Evolutionary conservation across 2,797 vertebrate species (phyloP).

Genomic region (Tadarida brasiliensis): DNA sequence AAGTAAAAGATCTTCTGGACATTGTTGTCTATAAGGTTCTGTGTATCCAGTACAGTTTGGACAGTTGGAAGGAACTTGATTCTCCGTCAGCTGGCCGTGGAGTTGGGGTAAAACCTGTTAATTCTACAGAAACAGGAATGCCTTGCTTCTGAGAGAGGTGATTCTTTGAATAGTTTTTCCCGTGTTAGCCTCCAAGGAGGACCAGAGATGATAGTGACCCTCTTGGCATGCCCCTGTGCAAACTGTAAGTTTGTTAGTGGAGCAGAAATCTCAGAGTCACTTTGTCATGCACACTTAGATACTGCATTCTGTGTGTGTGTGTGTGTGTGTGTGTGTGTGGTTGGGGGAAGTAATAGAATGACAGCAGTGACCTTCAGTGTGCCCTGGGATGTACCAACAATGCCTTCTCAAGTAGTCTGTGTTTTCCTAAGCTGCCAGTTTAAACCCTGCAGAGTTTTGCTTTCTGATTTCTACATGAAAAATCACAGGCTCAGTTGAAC

Average conservation of each 20-base stretch:
- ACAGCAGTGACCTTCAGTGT: not conserved
- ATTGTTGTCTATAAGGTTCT: conserved; percentile 48
- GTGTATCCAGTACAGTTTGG: conserved; percentile 52
- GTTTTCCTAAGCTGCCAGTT: conserved; percentile 81
- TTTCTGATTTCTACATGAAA: conserved; percentile 71
- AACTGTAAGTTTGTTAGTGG: conserved; percentile 4
- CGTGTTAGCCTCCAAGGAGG: not conserved
- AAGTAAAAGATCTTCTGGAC: conserved; percentile 48
- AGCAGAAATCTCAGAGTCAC: not conserved
- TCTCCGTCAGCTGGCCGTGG: not conserved
- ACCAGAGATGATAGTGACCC: not conserved
- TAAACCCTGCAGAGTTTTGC: conserved; percentile 45
- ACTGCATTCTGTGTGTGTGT: not conserved
- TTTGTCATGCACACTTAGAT: conserved; percentile 43
- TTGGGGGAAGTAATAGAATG: conserved; percentile 23
- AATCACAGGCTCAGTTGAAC: conserved; percentile 60
- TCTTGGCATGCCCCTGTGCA: not conserved
- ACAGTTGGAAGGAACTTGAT: conserved; percentile 39
- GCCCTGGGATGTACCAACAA: not conserved
- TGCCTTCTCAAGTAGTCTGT: conserved; percentile 63
- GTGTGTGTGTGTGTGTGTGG: not conserved
- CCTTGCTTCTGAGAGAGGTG: conserved; percentile 43
- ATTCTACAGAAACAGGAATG: conserved; percentile 54
- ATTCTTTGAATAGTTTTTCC: conserved; percentile 48
- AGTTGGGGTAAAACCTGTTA: conserved; percentile 44